phyloP scores from a whole-genome alignment of 2,113 vertebrate genomes.

The Oreocharis arfaki region DNA sequence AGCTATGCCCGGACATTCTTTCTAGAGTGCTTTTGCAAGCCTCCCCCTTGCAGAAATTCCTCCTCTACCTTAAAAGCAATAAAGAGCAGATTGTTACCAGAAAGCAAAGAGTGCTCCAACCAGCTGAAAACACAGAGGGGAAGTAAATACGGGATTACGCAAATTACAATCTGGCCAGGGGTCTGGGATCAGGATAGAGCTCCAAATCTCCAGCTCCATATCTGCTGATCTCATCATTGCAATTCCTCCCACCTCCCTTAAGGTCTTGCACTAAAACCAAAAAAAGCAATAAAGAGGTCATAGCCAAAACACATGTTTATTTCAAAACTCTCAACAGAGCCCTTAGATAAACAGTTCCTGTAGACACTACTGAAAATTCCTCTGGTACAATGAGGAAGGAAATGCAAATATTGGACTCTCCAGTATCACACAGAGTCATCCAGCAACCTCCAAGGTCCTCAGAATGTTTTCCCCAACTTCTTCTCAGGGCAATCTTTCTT shows the following conservation, averaged over 20 bases:
- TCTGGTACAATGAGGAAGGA: neutral
- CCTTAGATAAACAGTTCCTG: neutral
- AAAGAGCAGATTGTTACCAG: neutral
- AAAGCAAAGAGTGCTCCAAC: neutral
- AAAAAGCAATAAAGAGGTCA: neutral
- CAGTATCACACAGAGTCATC: neutral
- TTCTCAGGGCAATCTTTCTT: neutral
- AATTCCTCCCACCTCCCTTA: neutral
- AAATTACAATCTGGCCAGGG: neutral
- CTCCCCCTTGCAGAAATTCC: neutral
- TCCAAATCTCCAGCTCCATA: neutral
- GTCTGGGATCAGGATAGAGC: neutral
- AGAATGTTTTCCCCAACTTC: neutral
- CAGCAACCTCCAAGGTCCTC: neutral
- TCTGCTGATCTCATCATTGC: neutral
- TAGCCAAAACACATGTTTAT: neutral
- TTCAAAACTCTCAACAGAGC: neutral
- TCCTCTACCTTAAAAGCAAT: neutral
- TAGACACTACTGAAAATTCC: conserved; percentile 2
- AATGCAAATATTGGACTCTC: neutral
- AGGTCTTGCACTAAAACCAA: neutral
- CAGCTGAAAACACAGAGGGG: neutral
- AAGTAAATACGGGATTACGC: neutral
- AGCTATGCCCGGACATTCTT: neutral
- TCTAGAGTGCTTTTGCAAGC: neutral